These are phyloP conservation scores for Temnothorax unifasciatus DNA, from an alignment of 2,888 invertebrate species.

Conservation along the genomic window DNA sequence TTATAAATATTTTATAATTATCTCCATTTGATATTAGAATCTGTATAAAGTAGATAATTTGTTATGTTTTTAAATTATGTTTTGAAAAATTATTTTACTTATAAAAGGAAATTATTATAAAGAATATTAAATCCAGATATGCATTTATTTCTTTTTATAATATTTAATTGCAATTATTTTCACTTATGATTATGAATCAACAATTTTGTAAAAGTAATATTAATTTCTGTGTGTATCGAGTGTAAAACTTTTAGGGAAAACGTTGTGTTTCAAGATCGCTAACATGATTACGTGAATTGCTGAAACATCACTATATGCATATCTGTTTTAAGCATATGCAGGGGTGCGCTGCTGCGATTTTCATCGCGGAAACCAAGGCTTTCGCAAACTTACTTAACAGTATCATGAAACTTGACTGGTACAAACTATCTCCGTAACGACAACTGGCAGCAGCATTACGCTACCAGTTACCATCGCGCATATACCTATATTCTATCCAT, in stretches of 20 bases:
- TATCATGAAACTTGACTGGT: constrained; percentile 78
- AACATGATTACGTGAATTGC: constrained; percentile 47
- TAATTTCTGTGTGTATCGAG: constrained; percentile 3
- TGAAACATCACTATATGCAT: constrained; percentile 54
- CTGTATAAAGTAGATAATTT: not conserved
- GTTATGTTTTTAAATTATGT: not conserved
- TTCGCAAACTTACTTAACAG: constrained; percentile 76
- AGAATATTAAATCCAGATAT: not conserved
- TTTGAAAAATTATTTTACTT: not conserved
- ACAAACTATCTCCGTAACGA: constrained; percentile 78
- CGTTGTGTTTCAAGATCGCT: constrained; percentile 52
- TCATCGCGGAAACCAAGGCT: constrained; percentile 61
- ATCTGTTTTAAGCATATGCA: constrained; percentile 62
- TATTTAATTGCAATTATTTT: not conserved
- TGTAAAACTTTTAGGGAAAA: constrained; percentile 32
- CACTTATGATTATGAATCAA: not conserved
- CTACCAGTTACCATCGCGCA: constrained; percentile 62
- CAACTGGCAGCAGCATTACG: constrained; percentile 75
- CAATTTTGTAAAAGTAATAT: not conserved
- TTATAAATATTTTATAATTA: not conserved
- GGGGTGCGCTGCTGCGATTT: constrained; percentile 62
- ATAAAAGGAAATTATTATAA: not conserved
- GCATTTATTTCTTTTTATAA: not conserved
- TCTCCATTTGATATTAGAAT: not conserved
- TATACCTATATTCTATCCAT: constrained; percentile 6